Conservation (phyloP, 2,888 invertebrate species). For the Notodromas monacha region DNA sequence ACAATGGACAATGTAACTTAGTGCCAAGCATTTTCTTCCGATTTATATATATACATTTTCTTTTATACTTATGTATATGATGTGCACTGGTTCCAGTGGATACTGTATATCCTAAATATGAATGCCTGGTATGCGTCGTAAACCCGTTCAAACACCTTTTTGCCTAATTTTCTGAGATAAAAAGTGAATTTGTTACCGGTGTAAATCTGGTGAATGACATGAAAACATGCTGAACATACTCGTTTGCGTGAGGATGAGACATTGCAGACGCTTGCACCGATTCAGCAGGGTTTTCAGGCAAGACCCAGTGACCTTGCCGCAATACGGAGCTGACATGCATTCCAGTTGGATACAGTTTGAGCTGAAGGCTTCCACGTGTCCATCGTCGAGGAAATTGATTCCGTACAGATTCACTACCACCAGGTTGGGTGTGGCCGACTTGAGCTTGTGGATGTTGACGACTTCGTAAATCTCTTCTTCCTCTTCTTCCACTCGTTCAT, state of each 20-base stretch:
- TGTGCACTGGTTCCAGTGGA: too few species aligned
- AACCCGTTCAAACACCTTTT: too few species aligned
- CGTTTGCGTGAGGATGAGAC: conserved; percentile 83
- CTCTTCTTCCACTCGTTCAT: conserved; percentile 88
- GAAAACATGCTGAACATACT: conserved; percentile 24
- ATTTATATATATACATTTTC: too few species aligned
- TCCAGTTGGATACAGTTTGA: conserved; percentile 30
- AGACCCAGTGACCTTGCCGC: conserved; percentile 79
- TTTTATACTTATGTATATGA: too few species aligned
- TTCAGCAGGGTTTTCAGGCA: conserved; percentile 77
- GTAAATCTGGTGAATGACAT: neutral
- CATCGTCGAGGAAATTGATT: conserved; percentile 90
- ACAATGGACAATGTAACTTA: too few species aligned
- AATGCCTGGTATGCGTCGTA: too few species aligned
- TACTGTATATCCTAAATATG: too few species aligned
- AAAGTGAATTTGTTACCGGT: conserved; percentile 5
- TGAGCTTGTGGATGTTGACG: conserved; percentile 91
- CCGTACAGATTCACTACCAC: conserved; percentile 92
- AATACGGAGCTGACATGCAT: conserved; percentile 84
- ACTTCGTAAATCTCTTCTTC: conserved; percentile 98
- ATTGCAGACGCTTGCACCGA: conserved; percentile 59
- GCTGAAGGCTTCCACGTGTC: conserved; percentile 89
- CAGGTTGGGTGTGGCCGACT: conserved; percentile 86
- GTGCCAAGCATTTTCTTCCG: too few species aligned
- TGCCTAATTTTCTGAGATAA: too few species aligned